Evolutionary conservation across 2,113 vertebrate species (phyloP), one percentile per base, ranked within the genome.

Genomic region (Atractosteus spatula): DNA sequence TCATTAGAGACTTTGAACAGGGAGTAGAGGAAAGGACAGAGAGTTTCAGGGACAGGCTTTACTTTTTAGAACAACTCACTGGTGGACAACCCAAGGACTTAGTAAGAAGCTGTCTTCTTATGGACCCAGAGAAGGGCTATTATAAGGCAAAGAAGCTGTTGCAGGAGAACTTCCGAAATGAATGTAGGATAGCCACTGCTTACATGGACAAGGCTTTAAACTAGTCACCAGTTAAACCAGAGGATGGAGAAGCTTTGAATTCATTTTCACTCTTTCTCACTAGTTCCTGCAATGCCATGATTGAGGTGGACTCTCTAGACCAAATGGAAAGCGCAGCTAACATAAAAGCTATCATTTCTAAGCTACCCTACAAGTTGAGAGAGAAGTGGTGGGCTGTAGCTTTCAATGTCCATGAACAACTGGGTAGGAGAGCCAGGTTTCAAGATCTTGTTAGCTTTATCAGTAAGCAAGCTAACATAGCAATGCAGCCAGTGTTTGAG

Each of bases 301-400:
- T 67, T 7, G 41, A 67, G 3, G 54, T 64, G 11, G 71, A 73
- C 62, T 69, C 68, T 45, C 68, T 77, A 56, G 57, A 69, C 16
- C 64, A 73, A 55, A 62, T 73, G 71, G 59, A 70, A 13, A 70
- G 64, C 14, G 68, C 55, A 17, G 61, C 65, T 41, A 74, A 44
- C 14, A 74, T 69, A 44, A 51, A 7, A 17, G 45, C 14, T 29
- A 56, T 70, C 16, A 13, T 70, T 16, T 64, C 59, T 1, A 77
- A 73, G 41, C 47, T 69, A 14, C 71, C 66, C 0, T 73, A 73
- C n/a, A 73, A 73, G 41, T 63, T 64, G 14, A 73, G 71, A 41
- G 75, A 77, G 5, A 55, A 44, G 41, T 77, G 71, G 75, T 69
- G 66, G 69, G 8, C 13, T 17, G 17, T 8, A 41, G 71, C 71